These are phyloP conservation scores for Spodoptera frugiperda DNA, from an alignment of 1,140 invertebrate species.

Conservation along the genomic window DNA sequence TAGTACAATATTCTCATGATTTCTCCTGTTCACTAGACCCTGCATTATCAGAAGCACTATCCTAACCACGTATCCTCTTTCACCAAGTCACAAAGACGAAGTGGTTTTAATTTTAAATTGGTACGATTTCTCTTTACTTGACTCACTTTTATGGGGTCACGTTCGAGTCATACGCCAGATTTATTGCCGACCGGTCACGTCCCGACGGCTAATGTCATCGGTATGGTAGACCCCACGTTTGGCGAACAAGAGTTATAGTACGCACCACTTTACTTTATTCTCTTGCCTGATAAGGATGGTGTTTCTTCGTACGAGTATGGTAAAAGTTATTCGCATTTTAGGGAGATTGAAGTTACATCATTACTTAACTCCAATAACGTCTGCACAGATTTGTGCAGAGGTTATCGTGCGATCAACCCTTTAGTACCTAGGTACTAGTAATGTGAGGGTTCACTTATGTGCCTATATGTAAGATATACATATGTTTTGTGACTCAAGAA, in stretches of 20 bases:
- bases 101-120: slow-evolving; percentile 11
- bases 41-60: no score
- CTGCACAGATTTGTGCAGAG: no score
- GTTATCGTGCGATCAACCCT: no score
- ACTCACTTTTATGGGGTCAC: slow-evolving; percentile 49
- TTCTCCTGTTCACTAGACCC: no score
- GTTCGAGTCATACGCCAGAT: slow-evolving; percentile 38
- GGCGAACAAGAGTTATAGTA: slow-evolving; percentile 61
- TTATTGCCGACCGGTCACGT: slow-evolving; percentile 59
- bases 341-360: no score
- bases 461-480: background rate
- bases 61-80: background rate
- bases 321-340: no score
- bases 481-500: background rate
- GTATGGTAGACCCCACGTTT: slow-evolving; percentile 47
- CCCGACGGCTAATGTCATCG: slow-evolving; percentile 51
- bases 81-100: background rate
- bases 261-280: slow-evolving; percentile 16
- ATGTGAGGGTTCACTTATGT: no score
- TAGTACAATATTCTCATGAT: no score
- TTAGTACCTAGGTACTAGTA: no score
- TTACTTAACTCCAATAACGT: no score
- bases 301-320: no score
- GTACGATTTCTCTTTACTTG: slow-evolving; percentile 30
- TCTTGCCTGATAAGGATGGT: no score